Percentiles rank a stretch among this genome's conserved stretches.
These are phyloP conservation scores for Nomada flava DNA, from an alignment of 2,888 invertebrate genomes.

Conservation along the genomic window DNA sequence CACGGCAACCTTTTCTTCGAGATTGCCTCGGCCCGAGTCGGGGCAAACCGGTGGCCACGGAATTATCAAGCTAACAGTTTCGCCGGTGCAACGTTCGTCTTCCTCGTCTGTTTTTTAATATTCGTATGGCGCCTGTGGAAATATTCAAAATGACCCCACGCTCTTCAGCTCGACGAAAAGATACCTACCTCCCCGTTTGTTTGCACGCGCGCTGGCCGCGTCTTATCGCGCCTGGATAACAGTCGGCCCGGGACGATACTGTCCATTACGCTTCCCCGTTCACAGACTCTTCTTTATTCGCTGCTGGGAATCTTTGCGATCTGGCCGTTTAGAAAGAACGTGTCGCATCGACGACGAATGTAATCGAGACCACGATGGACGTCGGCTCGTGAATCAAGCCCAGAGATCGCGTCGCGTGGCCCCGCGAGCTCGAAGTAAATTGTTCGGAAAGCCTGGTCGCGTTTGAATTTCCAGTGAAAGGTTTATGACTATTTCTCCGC, in stretches of 20 bases:
- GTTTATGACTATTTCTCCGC: conserved; percentile 68
- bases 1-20: conserved; percentile 1
- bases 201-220: neutral
- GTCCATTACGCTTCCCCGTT: neutral
- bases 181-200: neutral
- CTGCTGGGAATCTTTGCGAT: neutral
- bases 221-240: conserved; percentile 11
- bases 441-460: conserved; percentile 65
- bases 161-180: conserved; percentile 4
- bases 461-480: conserved; percentile 68
- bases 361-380: conserved; percentile 28
- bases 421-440: conserved; percentile 57
- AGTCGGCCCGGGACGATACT: neutral
- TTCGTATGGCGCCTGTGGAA: too few relatives aligned
- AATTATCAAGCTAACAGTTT: conserved; percentile 59
- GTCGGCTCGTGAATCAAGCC: conserved; percentile 61
- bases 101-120: too few relatives aligned
- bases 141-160: neutral
- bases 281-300: neutral
- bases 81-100: neutral
- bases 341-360: conserved; percentile 41
- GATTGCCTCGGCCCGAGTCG: conserved; percentile 62
- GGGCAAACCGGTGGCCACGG: conserved; percentile 60
- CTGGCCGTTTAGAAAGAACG: neutral
- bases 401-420: conserved; percentile 59